Conservation (phyloP, 2,888 invertebrate genomes). For the Galerucella nymphaeae region DNA sequence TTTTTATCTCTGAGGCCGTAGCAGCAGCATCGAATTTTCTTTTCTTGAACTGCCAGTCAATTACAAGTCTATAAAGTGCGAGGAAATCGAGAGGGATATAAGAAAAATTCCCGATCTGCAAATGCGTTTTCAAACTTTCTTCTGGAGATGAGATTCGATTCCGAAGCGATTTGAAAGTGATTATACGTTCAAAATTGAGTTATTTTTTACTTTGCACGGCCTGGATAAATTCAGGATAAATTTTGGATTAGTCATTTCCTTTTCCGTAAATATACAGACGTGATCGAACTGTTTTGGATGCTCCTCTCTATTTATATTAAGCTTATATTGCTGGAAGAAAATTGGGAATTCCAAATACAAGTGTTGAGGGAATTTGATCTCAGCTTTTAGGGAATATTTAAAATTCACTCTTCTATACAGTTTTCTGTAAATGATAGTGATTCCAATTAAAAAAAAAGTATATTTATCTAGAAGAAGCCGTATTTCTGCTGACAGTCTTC, state of each 20-base stretch:
- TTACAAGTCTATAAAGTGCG: constrained; percentile 57
- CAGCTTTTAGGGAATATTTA: background rate
- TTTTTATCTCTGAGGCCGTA: constrained; percentile 41
- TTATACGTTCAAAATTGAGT: constrained; percentile 46
- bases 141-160: constrained; percentile 47
- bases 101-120: constrained; percentile 51
- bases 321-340: constrained; percentile 26
- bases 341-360: constrained; percentile 14
- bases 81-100: constrained; percentile 55
- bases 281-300: constrained; percentile 32
- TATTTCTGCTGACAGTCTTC: too few species aligned
- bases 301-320: constrained; percentile 30
- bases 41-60: constrained; percentile 53
- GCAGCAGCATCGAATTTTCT: constrained; percentile 45
- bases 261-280: constrained; percentile 34
- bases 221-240: constrained; percentile 30
- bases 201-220: constrained; percentile 38
- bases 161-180: constrained; percentile 43
- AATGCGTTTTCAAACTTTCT: constrained; percentile 49
- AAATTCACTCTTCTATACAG: too few species aligned
- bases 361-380: constrained; percentile 17
- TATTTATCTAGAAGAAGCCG: too few species aligned
- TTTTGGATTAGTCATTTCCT: constrained; percentile 35
- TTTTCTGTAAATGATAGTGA: too few species aligned
- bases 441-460: too few species aligned